A percentile compares a stretch with the other conserved stretches of the same genome.
Evolutionary conservation across 2,113 vertebrate genomes (phyloP).

Genomic region (Cynoglossus semilaevis): DNA sequence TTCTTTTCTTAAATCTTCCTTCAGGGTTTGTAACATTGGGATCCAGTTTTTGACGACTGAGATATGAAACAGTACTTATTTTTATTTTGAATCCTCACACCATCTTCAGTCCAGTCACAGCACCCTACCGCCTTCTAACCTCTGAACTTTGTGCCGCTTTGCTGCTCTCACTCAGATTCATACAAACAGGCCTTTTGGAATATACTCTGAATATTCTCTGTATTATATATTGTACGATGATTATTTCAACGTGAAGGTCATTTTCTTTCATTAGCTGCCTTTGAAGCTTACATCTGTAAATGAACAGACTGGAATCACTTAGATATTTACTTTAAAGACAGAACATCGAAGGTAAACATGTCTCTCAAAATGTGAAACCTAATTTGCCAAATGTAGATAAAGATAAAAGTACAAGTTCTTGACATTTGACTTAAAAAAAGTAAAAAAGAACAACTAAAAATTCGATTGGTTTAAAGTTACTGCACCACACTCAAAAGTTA

Average conservation of each 20-base stretch:
- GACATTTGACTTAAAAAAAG: neutral
- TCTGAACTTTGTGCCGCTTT: conserved; percentile 4
- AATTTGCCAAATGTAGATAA: neutral
- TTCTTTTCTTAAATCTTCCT: neutral
- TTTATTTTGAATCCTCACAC: conserved; percentile 11
- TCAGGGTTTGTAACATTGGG: conserved; percentile 55
- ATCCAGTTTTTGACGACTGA: conserved; percentile 40
- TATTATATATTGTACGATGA: too few species aligned
- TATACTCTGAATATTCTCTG: too few species aligned
- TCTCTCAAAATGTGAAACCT: neutral
- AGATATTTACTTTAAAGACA: neutral
- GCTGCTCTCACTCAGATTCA: conserved; percentile 32
- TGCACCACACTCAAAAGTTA: too few species aligned
- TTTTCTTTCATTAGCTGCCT: neutral
- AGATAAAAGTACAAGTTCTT: conserved; percentile 1
- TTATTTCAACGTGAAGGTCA: neutral
- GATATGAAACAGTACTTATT: conserved; percentile 1
- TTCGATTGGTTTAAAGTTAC: too few species aligned
- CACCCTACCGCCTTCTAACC: conserved; percentile 40
- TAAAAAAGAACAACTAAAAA: too few species aligned
- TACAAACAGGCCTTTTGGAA: conserved; percentile 28
- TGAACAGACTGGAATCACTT: too few species aligned
- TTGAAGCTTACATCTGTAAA: too few species aligned
- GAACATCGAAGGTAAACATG: neutral
- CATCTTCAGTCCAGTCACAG: conserved; percentile 4